Percentiles rank a stretch among this genome's conserved stretches.
These are phyloP conservation scores for Colletes collaris DNA, from an alignment of 2,888 invertebrate species.

Conservation along the genomic window DNA sequence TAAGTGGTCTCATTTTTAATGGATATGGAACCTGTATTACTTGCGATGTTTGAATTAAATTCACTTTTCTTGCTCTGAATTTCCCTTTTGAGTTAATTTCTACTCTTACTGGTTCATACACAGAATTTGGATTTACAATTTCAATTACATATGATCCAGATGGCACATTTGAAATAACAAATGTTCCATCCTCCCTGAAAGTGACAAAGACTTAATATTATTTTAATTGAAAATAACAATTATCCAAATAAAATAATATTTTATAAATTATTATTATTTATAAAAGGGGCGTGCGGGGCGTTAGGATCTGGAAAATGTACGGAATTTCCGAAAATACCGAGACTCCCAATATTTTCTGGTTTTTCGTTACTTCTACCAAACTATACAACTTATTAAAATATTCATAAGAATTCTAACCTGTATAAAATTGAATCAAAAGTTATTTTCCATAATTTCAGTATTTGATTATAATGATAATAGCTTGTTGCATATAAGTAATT, in stretches of 20 bases:
- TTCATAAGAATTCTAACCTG: constrained; percentile 21
- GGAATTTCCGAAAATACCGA: too few species aligned
- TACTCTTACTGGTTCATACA: constrained; percentile 97
- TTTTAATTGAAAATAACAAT: too few species aligned
- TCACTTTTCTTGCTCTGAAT: constrained; percentile 96
- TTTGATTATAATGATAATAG: not conserved
- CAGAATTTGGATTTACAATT: constrained; percentile 94
- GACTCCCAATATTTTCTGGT: too few species aligned
- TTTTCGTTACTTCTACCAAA: too few species aligned
- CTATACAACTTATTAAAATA: not conserved
- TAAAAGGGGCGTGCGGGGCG: too few species aligned
- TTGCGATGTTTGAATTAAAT: constrained; percentile 95
- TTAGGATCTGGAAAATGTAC: too few species aligned
- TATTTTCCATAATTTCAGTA: not conserved
- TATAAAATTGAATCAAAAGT: not conserved
- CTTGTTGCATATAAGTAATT: not conserved
- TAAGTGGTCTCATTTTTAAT: constrained; percentile 92
- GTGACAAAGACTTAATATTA: too few species aligned
- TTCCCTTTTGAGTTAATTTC: constrained; percentile 99
- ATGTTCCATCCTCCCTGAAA: constrained; percentile 94
- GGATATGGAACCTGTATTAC: constrained; percentile 97
- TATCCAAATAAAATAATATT: too few species aligned
- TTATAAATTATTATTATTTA: too few species aligned
- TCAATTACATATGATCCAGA: constrained; percentile 98
- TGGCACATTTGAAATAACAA: constrained; percentile 93